Evolutionary conservation across 2,113 vertebrate species (phyloP).

Genomic region (Equus przewalskii): DNA sequence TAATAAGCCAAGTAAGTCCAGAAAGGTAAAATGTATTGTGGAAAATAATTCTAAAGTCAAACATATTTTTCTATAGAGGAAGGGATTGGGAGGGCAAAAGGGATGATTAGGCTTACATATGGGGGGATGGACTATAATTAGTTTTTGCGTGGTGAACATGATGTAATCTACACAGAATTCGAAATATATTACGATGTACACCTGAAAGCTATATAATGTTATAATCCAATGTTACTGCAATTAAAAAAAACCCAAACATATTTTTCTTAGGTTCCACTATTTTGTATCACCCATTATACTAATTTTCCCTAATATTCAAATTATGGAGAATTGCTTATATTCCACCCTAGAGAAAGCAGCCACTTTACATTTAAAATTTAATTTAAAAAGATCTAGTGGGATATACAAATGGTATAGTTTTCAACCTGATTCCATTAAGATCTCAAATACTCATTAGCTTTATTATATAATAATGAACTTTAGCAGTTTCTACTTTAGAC

Average conservation of each 20-base stretch:
- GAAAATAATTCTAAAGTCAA: slow-evolving; percentile 43
- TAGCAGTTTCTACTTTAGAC: neutral
- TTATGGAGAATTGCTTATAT: slow-evolving; percentile 41
- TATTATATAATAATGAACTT: neutral
- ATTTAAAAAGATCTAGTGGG: neutral
- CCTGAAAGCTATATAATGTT: no score
- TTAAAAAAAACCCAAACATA: neutral
- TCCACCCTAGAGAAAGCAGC: neutral
- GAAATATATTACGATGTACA: no score
- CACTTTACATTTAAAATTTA: slow-evolving; percentile 35
- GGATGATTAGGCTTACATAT: no score
- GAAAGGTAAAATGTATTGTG: neutral
- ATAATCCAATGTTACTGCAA: no score
- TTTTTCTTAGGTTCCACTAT: slow-evolving; percentile 38
- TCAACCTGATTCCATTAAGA: neutral
- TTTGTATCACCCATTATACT: neutral
- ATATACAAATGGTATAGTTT: slow-evolving; percentile 40
- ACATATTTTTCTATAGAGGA: neutral
- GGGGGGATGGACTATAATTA: no score
- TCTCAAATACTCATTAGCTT: neutral
- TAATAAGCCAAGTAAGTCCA: slow-evolving; percentile 43
- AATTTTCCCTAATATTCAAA: neutral
- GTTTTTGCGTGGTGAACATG: no score
- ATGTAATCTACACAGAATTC: no score
- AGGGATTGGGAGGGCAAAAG: no score